Percentiles rank a stretch among this genome's conserved stretches.
These are phyloP conservation scores for Podarcis muralis DNA, from an alignment of 2,113 vertebrate genomes.

Conservation along the genomic window DNA sequence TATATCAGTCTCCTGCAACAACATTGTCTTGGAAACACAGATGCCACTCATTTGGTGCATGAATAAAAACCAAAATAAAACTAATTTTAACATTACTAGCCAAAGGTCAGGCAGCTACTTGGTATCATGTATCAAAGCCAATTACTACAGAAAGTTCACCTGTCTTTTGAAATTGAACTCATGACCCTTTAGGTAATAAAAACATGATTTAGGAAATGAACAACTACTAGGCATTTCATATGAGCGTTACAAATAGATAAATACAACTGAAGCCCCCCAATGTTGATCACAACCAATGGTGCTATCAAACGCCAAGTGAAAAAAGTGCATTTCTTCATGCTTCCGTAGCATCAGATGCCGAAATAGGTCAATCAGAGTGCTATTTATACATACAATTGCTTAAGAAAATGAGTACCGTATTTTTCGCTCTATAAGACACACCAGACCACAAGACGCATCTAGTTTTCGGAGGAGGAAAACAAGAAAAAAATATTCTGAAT, in stretches of 20 bases:
- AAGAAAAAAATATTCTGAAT: too few relatives aligned
- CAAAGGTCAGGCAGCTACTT: slow-evolving; percentile 7
- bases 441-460: too few relatives aligned
- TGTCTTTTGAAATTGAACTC: slow-evolving; percentile 20
- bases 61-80: slow-evolving; percentile 35
- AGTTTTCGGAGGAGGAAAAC: too few relatives aligned
- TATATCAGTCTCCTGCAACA: neutral
- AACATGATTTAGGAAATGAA: neutral
- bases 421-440: too few relatives aligned
- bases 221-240: slow-evolving; percentile 2
- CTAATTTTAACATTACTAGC: slow-evolving; percentile 32
- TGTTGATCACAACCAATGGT: neutral
- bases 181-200: slow-evolving; percentile 18
- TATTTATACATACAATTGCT: neutral
- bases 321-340: neutral
- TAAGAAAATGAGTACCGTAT: slow-evolving; percentile 17
- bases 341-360: neutral
- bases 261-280: slow-evolving; percentile 9
- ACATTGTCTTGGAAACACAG: neutral
- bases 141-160: slow-evolving; percentile 5
- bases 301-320: neutral
- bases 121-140: slow-evolving; percentile 19
- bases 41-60: neutral
- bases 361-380: neutral
- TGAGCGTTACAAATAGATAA: neutral